Base-by-base conservation (phyloP, 2,797 vertebrate genomes). In the Xenopus petersii region DNA sequence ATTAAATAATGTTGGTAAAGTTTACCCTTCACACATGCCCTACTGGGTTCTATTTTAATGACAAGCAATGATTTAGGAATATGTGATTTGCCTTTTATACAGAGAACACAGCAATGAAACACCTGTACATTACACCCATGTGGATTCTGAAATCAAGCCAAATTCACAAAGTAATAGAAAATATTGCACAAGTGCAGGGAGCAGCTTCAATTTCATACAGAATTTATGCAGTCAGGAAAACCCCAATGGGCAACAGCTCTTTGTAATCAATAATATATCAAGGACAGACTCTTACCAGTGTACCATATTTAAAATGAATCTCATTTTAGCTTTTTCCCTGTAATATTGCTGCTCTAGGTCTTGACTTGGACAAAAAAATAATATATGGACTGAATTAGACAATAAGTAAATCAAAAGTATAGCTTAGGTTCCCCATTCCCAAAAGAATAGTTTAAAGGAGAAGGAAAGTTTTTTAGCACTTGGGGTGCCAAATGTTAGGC, bases 201-300 rank as follows among this genome's bases (percentile, higher is more conserved):
- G 12, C 26, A 62, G 64, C 64, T 77, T 73, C 72, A 48, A 47
- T 73, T 64, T 12, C 59, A 68, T 73, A 36, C n/a, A 77, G 67
- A 58, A 77, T 77, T 77, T 64, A 77, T 73, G 46, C 0, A 68
- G 36, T 30, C 54, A 54, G 24, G 58, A 58, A 13, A 48, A 67
- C 30, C 75, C 64, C 64, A 56, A 33, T 63, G 30, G 64, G 64
- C 48, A 63, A 47, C 21, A 46, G 30, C 64, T 49, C 55, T 16
- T 4, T 36, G n/a, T 58, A 77, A 77, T 73, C 75, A 68, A 77
- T 73, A 73, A 72, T 72, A 24, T 30, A 77, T 64, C 70, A 77
- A 77, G 75, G 75, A 58, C 70, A 77, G 12, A 47, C n/a, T 30
- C 46, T 67, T 67, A 17, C 9, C 49, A 56, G 36, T 65, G 15